A percentile compares a stretch with the other conserved stretches of the same genome.
Evolutionary conservation across 1,140 invertebrate genomes (phyloP).

Genomic region (Paraescarpia echinospica): DNA sequence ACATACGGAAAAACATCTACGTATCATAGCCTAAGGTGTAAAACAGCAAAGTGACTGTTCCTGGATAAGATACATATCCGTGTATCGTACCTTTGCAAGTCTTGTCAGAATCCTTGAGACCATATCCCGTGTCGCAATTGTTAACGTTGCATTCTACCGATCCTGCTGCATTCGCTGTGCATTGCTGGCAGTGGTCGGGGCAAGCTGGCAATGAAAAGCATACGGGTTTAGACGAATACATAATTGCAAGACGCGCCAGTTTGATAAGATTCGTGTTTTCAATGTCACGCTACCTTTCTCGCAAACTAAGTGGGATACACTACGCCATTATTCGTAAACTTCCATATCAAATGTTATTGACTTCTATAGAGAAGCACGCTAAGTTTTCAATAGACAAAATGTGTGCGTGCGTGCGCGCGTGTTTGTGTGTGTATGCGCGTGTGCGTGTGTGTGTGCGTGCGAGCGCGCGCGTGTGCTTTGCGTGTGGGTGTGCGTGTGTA

Average conservation of each 20-base stretch:
- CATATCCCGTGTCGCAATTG: not conserved
- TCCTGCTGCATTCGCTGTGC: not conserved
- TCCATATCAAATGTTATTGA: not conserved
- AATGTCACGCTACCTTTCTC: not conserved
- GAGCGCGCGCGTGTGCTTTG: no score
- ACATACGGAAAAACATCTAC: not conserved
- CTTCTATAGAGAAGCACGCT: not conserved
- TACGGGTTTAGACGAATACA: not conserved
- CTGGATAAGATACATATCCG: not conserved
- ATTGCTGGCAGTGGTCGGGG: not conserved
- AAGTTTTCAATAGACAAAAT: not conserved
- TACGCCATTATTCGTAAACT: not conserved
- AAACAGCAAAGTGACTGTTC: not conserved
- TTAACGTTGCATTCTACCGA: not conserved
- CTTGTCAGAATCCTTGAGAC: conserved; percentile 11
- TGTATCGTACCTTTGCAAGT: not conserved
- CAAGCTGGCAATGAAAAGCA: not conserved
- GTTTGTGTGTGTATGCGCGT: no score
- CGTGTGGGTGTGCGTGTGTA: no score
- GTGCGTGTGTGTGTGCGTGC: no score
- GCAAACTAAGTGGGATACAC: not conserved
- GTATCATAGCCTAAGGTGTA: not conserved
- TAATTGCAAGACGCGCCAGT: not conserved
- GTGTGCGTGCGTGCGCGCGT: no score
- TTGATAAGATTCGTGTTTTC: not conserved